These are phyloP conservation scores for Lepilemur ruficaudatus DNA, from an alignment of 2,797 vertebrate species.

Conservation along the genomic window DNA sequence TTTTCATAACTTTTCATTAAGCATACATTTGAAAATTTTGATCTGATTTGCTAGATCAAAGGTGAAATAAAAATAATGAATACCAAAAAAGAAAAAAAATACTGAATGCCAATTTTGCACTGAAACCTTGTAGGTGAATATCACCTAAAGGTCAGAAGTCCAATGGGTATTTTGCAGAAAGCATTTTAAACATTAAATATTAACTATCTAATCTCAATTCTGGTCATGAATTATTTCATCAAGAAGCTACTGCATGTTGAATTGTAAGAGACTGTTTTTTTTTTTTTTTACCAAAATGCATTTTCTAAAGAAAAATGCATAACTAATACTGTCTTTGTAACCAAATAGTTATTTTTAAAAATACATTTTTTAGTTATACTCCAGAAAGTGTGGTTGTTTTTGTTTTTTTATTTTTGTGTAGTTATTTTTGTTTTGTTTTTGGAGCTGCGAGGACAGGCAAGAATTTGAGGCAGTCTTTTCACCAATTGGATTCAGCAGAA, in stretches of 20 bases:
- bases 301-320: not conserved
- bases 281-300: not conserved
- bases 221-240: not conserved
- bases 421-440: not conserved
- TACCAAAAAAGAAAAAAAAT: not conserved
- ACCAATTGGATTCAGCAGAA: constrained; percentile 64
- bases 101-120: constrained; percentile 44
- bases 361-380: not conserved
- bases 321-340: not conserved
- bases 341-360: not conserved
- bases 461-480: constrained; percentile 33
- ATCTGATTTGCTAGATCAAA: constrained; percentile 45
- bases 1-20: not conserved
- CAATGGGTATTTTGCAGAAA: constrained; percentile 43
- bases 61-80: constrained; percentile 51
- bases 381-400: not conserved
- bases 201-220: not conserved
- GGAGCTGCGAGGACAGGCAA: not conserved
- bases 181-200: not conserved
- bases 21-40: constrained; percentile 20
- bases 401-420: not conserved
- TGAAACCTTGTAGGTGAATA: constrained; percentile 44
- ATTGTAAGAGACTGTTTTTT: not conserved
- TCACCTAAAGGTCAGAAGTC: constrained; percentile 54
- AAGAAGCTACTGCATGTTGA: not conserved